These are phyloP conservation scores for Tupaia tana DNA, from an alignment of 2,113 vertebrate species.

Conservation along the genomic window DNA sequence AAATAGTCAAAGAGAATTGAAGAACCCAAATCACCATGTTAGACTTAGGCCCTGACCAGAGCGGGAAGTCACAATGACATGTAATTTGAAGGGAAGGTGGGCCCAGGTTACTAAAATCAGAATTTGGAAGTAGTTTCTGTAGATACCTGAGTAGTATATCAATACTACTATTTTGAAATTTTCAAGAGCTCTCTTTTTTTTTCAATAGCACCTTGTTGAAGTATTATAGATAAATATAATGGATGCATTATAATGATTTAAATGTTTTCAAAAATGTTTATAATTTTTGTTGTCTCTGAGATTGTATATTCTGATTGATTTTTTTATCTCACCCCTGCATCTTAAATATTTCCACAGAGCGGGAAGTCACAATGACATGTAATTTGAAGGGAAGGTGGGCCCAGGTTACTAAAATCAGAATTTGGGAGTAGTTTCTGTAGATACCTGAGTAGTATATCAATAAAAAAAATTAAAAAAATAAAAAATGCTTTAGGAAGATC, in stretches of 20 bases:
- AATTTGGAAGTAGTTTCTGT: background rate
- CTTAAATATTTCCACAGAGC: background rate
- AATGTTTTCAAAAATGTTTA: background rate
- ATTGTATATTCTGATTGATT: background rate
- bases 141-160: background rate
- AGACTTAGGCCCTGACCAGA: background rate
- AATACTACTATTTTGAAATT: background rate
- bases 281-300: background rate
- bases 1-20: background rate
- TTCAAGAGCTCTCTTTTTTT: background rate
- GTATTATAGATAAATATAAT: background rate
- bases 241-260: background rate
- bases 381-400: background rate
- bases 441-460: background rate
- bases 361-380: too few relatives aligned
- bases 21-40: background rate
- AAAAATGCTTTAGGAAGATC: background rate
- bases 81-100: background rate
- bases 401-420: background rate
- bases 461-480: too few relatives aligned
- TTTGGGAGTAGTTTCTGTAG: background rate
- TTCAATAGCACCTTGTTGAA: background rate
- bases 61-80: too few relatives aligned
- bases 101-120: background rate
- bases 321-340: background rate